Evolutionary conservation across 2,888 invertebrate species (phyloP), one percentile per base, ranked within the genome.

Genomic region (Cecidostiba fungosa): DNA sequence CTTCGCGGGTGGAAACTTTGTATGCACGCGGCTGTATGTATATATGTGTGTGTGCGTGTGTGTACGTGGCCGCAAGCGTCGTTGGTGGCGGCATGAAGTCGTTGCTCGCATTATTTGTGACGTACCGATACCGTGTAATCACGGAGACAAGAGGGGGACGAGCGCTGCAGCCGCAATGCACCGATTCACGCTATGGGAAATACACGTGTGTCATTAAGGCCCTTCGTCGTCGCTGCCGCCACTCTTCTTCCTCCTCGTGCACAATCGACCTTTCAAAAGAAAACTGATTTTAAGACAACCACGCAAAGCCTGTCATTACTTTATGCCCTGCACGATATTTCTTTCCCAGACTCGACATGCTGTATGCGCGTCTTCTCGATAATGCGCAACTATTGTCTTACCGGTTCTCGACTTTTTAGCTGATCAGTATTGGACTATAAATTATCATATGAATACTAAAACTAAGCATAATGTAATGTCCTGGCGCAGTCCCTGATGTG

Each of bases 121-220:
- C 70, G 59, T 43, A 88, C 89, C 92, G 90, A 92, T 91, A 92
- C 91, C 90, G 88, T 92, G 89, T 92, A 92, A 92, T 92, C 91
- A 92, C 87, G 85, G 85, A 79, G 86, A 26, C 43, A 76, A 80
- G 32, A 76, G 32, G 50, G 29, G 50, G 78, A 74, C 80, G 85
- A 73, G 76, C 26, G 83, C 39, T 14, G 26, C 39, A 32, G 32
- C 66, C 39, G 29, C 79, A 73, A 50, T 84, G 88, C 87, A 87
- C 89, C 84, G 85, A 85, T 87, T 87, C 90, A 85, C 89, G 88
- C 90, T 90, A 90, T 91, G 92, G 91, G 90, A 92, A 92, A 92
- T 91, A 90, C 89, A 91, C 91, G 92, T 91, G 91, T 91, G 89
- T 91, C 91, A 92, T 91, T 92, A 92, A 89, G 79, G 87, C 74